Percentiles rank a stretch among this genome's conserved stretches.
Conservation (phyloP, 2,797 vertebrate genomes). For the Netta rufina region DNA sequence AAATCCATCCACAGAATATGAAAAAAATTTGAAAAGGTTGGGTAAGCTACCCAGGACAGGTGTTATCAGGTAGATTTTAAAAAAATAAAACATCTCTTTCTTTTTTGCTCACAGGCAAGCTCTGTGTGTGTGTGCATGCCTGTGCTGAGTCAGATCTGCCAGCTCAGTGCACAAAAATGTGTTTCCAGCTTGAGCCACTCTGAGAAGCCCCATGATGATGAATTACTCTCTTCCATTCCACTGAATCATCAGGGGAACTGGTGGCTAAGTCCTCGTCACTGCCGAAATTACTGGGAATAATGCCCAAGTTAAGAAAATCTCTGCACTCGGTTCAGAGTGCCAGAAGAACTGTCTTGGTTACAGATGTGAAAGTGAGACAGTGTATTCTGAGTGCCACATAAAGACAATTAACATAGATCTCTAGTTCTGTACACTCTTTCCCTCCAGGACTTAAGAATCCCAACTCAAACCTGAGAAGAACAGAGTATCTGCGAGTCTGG, state of each 20-base stretch:
- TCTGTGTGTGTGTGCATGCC: fast-evolving
- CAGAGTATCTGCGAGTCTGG: background rate
- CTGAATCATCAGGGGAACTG: background rate
- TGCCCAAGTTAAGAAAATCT: background rate
- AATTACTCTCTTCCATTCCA: background rate
- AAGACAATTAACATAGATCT: background rate
- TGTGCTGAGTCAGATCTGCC: background rate
- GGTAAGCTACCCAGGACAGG: background rate
- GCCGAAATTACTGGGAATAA: background rate
- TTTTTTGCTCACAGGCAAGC: background rate
- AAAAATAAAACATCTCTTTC: background rate
- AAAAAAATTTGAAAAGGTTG: background rate
- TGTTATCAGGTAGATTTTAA: background rate
- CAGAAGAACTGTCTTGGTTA: background rate
- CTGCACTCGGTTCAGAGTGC: background rate
- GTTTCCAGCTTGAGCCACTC: background rate
- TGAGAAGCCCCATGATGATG: background rate
- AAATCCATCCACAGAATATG: background rate
- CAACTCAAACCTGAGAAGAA: background rate
- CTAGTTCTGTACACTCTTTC: background rate
- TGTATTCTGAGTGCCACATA: background rate
- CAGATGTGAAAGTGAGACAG: background rate
- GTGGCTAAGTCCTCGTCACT: background rate
- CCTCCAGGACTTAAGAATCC: background rate
- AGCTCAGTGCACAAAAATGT: background rate